A percentile compares a stretch with the other conserved stretches of the same genome.
Evolutionary conservation across 2,113 vertebrate genomes (phyloP).

Genomic region (Sitta europaea): DNA sequence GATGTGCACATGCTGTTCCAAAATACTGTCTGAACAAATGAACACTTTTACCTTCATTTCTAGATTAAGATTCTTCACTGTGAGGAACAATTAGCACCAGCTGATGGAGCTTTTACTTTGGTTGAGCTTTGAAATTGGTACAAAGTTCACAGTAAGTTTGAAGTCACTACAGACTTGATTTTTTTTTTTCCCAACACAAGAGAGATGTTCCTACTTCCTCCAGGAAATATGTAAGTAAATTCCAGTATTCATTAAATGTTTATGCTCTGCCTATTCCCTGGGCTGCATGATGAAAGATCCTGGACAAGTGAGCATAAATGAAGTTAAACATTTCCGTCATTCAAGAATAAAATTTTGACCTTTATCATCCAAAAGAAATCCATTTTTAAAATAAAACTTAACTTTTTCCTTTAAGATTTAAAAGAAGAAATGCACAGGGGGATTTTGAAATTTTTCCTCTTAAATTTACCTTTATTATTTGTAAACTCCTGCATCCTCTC

Average conservation of each 20-base stretch:
- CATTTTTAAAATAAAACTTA: neutral
- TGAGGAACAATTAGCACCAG: neutral
- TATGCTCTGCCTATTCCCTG: neutral
- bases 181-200: neutral
- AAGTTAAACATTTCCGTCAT: neutral
- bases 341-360: neutral
- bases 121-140: neutral
- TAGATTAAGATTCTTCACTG: neutral
- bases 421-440: neutral
- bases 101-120: neutral
- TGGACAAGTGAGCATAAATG: neutral
- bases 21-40: neutral
- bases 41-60: neutral
- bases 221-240: neutral
- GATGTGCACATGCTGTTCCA: neutral
- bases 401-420: neutral
- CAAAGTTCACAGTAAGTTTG: neutral
- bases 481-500: neutral
- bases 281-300: neutral
- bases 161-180: neutral
- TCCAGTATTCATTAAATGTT: slow-evolving; percentile 1
- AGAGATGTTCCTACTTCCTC: neutral
- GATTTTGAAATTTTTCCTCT: neutral
- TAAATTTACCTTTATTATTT: neutral
- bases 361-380: neutral